A percentile compares a stretch with the other conserved stretches of the same genome.
These are phyloP conservation scores for Lordiphosa clarofinis DNA, from an alignment of 1,140 invertebrate genomes.

Conservation along the genomic window DNA sequence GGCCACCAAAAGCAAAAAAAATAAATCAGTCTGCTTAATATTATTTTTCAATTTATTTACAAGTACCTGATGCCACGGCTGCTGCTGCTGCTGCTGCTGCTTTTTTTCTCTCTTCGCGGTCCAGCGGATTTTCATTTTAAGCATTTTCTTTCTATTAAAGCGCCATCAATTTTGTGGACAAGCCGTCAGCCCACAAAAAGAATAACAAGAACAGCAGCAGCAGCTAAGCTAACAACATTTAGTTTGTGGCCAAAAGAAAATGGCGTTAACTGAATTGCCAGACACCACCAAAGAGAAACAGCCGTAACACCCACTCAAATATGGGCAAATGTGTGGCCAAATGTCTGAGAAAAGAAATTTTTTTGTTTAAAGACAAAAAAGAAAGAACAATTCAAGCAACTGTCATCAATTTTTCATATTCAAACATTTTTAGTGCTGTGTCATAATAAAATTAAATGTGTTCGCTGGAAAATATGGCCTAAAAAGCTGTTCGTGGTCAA, in stretches of 20 bases:
- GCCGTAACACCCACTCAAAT: background rate
- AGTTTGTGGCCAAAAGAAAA: conserved; percentile 44
- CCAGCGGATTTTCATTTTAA: conserved; percentile 45
- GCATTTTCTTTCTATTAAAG: conserved; percentile 63
- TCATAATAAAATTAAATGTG: conserved; percentile 68
- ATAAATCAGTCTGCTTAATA: conserved; percentile 61
- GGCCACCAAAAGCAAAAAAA: conserved; percentile 3
- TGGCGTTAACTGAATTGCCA: conserved; percentile 49
- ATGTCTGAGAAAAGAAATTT: conserved; percentile 7
- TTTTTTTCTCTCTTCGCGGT: conserved; percentile 23
- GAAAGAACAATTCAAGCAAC: conserved; percentile 13
- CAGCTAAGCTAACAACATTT: conserved; percentile 22
- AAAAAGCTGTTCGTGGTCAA: conserved; percentile 19
- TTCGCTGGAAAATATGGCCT: conserved; percentile 22
- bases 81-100: background rate
- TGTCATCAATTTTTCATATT: conserved; percentile 60
- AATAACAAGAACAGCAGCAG: background rate
- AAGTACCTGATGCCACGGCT: conserved; percentile 55
- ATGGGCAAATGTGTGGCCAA: conserved; percentile 2
- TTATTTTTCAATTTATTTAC: conserved; percentile 75
- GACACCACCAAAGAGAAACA: conserved; percentile 18
- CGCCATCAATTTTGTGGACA: conserved; percentile 52
- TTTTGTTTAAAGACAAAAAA: conserved; percentile 9
- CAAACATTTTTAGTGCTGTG: conserved; percentile 53
- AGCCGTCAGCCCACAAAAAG: conserved; percentile 19